Conservation (phyloP, 2,888 invertebrate species). For the Tanytarsus gracilentus region DNA sequence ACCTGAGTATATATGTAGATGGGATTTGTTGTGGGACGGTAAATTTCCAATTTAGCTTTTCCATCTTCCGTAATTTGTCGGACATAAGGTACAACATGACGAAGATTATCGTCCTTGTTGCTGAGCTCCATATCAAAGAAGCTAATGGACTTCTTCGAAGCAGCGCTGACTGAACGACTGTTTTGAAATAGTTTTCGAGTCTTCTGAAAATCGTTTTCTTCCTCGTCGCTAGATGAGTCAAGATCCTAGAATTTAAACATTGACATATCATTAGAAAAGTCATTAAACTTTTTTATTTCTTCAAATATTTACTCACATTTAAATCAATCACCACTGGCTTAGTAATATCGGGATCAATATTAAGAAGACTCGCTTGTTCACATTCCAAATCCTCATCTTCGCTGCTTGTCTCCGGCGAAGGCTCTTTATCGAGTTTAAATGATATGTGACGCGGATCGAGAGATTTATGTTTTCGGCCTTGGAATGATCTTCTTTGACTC, state of each 20-base stretch:
- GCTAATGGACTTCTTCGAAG: conserved; percentile 48
- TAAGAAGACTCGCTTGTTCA: conserved; percentile 41
- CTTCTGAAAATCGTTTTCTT: conserved; percentile 48
- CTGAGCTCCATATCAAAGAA: conserved; percentile 31
- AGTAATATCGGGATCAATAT: conserved; percentile 38
- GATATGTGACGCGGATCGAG: conserved; percentile 43
- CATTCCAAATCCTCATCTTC: conserved; percentile 40
- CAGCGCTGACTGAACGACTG: conserved; percentile 52
- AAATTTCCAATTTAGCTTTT: conserved; percentile 50
- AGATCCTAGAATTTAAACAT: conserved; percentile 18
- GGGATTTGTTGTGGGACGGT: conserved; percentile 49
- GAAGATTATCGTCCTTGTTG: conserved; percentile 52
- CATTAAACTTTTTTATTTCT: conserved; percentile 33
- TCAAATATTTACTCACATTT: conserved; percentile 32
- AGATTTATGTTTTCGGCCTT: conserved; percentile 43
- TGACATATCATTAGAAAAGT: background rate
- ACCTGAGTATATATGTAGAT: conserved; percentile 46
- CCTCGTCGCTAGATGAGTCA: conserved; percentile 36
- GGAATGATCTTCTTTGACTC: conserved; percentile 42
- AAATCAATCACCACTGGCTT: conserved; percentile 43
- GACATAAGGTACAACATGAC: conserved; percentile 53
- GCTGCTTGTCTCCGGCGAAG: conserved; percentile 40
- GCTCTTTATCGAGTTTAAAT: conserved; percentile 42
- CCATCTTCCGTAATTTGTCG: conserved; percentile 52
- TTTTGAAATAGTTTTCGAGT: conserved; percentile 54